Evolutionary conservation across 2,888 invertebrate species (phyloP).

Genomic region (Xylota sylvarum): DNA sequence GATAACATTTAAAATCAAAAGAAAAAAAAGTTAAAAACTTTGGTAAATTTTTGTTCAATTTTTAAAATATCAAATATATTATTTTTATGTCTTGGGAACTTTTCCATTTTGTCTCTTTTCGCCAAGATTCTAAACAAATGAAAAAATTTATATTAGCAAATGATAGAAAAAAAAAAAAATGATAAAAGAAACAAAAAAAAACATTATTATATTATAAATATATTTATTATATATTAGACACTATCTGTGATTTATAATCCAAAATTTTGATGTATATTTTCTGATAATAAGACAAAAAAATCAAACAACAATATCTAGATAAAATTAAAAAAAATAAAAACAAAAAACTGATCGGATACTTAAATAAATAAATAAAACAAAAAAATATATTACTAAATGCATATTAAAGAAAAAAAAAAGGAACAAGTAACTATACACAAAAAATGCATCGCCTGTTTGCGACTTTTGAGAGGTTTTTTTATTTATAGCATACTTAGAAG

Average conservation of each 20-base stretch:
- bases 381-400: constrained; percentile 78
- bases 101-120: constrained; percentile 65
- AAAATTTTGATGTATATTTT: constrained; percentile 86
- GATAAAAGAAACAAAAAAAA: constrained; percentile 34
- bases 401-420: constrained; percentile 76
- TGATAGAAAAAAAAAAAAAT: constrained; percentile 57
- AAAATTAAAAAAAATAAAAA: constrained; percentile 74
- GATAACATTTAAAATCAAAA: constrained; percentile 64
- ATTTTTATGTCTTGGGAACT: constrained; percentile 47
- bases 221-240: constrained; percentile 79
- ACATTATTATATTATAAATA: constrained; percentile 73
- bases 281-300: constrained; percentile 80
- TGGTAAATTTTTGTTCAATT: constrained; percentile 1
- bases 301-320: constrained; percentile 77
- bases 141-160: constrained; percentile 67
- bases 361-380: constrained; percentile 75
- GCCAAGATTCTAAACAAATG: constrained; percentile 66
- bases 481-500: constrained; percentile 62
- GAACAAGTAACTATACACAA: constrained; percentile 76
- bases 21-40: constrained; percentile 47
- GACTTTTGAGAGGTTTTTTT: constrained; percentile 78
- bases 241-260: constrained; percentile 86
- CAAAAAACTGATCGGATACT: constrained; percentile 77
- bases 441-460: constrained; percentile 78
- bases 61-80: neutral